phyloP scores from a whole-genome alignment of 1,140 invertebrate species.

The Akabosia matsudoensis region DNA sequence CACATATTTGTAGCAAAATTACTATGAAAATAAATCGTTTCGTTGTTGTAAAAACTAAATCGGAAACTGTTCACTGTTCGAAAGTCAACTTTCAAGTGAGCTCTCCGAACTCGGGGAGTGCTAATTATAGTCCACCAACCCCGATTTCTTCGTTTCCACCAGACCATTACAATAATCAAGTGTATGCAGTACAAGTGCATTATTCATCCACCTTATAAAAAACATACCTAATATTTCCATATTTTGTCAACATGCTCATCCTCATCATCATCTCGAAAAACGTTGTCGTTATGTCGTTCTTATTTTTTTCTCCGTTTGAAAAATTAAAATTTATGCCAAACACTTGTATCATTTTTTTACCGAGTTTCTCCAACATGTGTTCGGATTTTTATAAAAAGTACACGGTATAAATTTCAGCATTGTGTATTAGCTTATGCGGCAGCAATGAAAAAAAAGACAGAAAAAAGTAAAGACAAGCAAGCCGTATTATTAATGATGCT shows the following conservation, averaged over 20 bases:
- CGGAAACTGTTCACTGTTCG: neutral
- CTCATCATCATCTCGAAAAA: neutral
- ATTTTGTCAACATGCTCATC: neutral
- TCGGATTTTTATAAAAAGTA: neutral
- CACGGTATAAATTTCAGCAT: neutral
- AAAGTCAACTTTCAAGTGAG: neutral
- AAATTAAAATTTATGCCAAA: slow-evolving; percentile 20
- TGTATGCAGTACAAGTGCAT: neutral
- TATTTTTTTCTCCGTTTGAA: neutral
- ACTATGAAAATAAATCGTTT: neutral
- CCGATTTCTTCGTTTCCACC: neutral
- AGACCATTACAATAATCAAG: neutral
- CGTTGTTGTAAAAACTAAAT: too few species aligned
- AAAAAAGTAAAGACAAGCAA: too few species aligned
- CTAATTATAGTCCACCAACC: neutral
- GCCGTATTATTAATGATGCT: too few species aligned
- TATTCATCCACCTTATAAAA: neutral
- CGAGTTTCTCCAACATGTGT: neutral
- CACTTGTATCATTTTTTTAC: neutral
- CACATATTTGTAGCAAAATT: neutral
- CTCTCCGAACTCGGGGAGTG: too few species aligned
- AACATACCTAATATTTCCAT: neutral
- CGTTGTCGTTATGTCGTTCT: neutral
- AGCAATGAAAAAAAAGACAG: neutral
- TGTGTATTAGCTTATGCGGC: neutral